Evolutionary conservation across 2,113 vertebrate species (phyloP).

Genomic region (Pantherophis guttatus): DNA sequence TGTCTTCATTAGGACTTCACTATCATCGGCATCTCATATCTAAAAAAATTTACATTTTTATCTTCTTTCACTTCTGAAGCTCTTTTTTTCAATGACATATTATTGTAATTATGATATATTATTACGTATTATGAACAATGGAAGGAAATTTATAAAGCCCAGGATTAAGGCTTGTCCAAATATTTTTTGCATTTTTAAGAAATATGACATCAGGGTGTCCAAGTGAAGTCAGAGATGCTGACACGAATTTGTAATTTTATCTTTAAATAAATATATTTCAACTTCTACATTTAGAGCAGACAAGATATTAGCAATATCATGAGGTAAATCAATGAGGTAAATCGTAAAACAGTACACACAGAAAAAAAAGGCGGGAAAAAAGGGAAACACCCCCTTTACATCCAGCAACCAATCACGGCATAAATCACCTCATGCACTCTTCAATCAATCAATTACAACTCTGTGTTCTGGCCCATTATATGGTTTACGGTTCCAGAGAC

Average conservation of each 20-base stretch:
- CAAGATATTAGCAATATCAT: neutral
- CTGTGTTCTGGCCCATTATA: too few species aligned
- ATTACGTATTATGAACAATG: neutral
- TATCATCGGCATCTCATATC: neutral
- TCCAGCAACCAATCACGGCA: too few species aligned
- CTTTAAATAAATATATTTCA: neutral
- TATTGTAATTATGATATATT: neutral
- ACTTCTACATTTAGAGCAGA: neutral
- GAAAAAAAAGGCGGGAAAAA: neutral
- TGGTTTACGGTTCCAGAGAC: too few species aligned
- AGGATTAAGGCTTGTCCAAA: neutral
- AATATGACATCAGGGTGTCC: neutral
- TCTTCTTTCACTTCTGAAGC: neutral
- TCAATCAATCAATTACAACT: too few species aligned
- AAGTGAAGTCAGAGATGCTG: neutral
- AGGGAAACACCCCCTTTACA: too few species aligned
- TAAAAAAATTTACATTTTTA: neutral
- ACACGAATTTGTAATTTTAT: neutral
- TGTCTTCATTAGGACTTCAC: neutral
- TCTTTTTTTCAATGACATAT: neutral
- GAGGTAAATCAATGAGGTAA: neutral
- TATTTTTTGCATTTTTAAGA: neutral
- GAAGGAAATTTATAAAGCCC: neutral
- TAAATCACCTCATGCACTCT: too few species aligned
- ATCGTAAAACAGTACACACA: neutral